These are phyloP conservation scores for Oreochromis spilurus DNA, from an alignment of 2,113 vertebrate genomes.

Conservation along the genomic window DNA sequence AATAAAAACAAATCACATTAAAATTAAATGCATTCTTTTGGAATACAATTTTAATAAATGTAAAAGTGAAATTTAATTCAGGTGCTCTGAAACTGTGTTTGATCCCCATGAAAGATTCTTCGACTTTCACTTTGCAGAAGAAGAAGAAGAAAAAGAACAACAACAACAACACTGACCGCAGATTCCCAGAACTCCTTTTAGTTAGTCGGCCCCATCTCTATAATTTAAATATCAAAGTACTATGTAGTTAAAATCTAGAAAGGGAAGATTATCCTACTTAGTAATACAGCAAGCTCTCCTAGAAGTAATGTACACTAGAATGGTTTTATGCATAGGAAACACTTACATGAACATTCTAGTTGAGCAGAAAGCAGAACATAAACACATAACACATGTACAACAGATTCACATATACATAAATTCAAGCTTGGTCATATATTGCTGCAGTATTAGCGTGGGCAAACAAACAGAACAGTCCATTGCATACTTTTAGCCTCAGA, in stretches of 20 bases:
- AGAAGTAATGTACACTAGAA: not conserved
- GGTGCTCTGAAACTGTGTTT: not conserved
- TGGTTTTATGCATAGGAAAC: not conserved
- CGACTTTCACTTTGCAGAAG: not conserved
- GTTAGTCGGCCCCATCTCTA: not conserved
- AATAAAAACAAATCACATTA: not conserved
- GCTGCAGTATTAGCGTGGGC: not conserved
- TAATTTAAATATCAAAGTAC: not conserved
- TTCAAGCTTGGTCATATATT: not conserved
- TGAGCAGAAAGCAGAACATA: not conserved
- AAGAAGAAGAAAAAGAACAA: not conserved
- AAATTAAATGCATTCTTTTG: not conserved
- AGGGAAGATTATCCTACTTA: not conserved
- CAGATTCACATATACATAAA: not conserved
- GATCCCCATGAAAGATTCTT: not conserved
- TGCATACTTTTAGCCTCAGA: not conserved
- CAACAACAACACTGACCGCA: not conserved
- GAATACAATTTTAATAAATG: not conserved
- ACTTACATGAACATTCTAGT: not conserved
- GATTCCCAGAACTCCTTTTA: not conserved
- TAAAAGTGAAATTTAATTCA: not conserved
- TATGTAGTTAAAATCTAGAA: not conserved
- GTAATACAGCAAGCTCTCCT: not conserved
- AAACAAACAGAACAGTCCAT: not conserved
- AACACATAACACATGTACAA: not conserved